phyloP scores from a whole-genome alignment of 2,113 vertebrate species.

The Nestor notabilis region DNA sequence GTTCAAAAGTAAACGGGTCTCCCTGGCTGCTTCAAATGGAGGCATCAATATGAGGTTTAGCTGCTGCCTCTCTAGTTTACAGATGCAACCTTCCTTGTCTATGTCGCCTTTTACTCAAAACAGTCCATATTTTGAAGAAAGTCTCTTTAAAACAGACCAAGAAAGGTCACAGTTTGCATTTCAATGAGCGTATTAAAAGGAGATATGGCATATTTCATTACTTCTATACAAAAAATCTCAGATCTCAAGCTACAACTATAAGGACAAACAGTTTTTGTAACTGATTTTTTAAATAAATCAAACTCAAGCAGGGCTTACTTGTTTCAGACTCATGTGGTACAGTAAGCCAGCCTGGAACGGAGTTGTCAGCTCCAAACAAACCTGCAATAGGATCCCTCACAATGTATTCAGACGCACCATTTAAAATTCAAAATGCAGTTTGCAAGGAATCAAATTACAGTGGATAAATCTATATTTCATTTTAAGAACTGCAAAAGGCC shows the following conservation, averaged over 20 bases:
- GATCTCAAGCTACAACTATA: neutral
- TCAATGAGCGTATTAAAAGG: conserved; percentile 48
- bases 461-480: neutral
- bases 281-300: conserved; percentile 29
- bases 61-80: conserved; percentile 5
- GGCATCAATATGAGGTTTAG: conserved; percentile 42
- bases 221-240: neutral
- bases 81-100: neutral
- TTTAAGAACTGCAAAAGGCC: neutral
- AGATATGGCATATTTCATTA: conserved; percentile 23
- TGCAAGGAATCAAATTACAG: conserved; percentile 2
- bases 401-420: neutral
- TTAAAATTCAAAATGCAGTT: conserved; percentile 32
- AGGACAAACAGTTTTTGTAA: conserved; percentile 10
- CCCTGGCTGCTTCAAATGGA: conserved; percentile 47
- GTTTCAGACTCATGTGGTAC: neutral
- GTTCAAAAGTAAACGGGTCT: conserved; percentile 40
- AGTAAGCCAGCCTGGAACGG: neutral
- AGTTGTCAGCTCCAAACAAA: conserved; percentile 10
- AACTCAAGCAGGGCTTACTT: neutral
- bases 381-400: neutral
- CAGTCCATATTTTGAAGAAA: conserved; percentile 13
- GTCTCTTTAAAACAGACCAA: neutral
- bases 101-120: neutral
- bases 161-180: conserved; percentile 31